phyloP scores from a whole-genome alignment of 2,797 vertebrate genomes.

The Balearica regulorum region DNA sequence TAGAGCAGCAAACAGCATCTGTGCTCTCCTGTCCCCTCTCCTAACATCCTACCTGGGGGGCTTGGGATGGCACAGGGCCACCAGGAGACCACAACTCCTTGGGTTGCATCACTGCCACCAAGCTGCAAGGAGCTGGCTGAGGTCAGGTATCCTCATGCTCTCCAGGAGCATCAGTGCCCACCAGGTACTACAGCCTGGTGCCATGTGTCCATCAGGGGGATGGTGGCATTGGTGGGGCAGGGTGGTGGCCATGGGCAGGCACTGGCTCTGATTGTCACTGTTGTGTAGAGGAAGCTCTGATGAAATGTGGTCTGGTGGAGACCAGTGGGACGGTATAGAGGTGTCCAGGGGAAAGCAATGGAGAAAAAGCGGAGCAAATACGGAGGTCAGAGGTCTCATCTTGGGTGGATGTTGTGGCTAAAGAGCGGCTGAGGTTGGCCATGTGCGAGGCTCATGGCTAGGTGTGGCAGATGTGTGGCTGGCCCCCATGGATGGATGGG shows the following conservation, averaged over 20 bases:
- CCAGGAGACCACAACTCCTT: background rate
- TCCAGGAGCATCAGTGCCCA: background rate
- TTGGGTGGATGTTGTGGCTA: background rate
- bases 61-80: background rate
- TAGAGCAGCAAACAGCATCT: background rate
- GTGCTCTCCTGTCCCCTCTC: background rate
- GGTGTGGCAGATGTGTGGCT: no score
- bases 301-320: background rate
- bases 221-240: background rate
- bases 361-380: background rate
- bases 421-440: background rate
- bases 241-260: fast-evolving
- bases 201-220: fast-evolving
- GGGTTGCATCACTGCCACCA: background rate
- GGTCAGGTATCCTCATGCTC: background rate
- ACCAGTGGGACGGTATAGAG: background rate
- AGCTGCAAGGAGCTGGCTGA: background rate
- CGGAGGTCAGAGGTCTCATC: background rate
- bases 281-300: background rate
- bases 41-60: no score
- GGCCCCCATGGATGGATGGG: background rate
- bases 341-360: background rate
- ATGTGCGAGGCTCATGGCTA: background rate
- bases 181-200: background rate
- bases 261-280: background rate